Evolutionary conservation across 2,797 vertebrate genomes (phyloP).

Genomic region (Chloroceryle inda): DNA sequence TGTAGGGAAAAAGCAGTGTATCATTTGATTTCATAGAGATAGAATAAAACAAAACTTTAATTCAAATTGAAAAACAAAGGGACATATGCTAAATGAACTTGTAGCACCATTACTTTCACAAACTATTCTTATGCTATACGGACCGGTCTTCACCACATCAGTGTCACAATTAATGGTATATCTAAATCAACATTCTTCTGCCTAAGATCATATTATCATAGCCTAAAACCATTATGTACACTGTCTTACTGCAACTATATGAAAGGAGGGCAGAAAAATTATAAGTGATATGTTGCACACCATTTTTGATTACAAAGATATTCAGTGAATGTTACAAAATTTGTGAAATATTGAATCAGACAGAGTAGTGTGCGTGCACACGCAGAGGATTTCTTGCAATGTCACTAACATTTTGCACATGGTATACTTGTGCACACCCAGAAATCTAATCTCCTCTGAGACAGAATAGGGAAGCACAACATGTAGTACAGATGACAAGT

Average conservation of each 20-base stretch:
- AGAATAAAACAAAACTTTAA: background rate
- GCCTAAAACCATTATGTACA: background rate
- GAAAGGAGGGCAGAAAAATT: background rate
- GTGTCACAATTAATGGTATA: background rate
- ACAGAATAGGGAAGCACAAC: background rate
- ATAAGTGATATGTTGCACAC: background rate
- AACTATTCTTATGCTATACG: background rate
- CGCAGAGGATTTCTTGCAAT: background rate
- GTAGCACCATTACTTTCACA: background rate
- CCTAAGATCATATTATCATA: background rate
- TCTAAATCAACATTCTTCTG: background rate
- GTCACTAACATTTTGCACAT: background rate
- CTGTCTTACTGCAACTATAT: background rate
- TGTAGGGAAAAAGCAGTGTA: constrained; percentile 5
- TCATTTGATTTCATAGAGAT: constrained; percentile 3
- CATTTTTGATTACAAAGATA: background rate
- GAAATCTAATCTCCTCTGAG: background rate
- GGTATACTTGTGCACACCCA: background rate
- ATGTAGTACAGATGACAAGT: background rate
- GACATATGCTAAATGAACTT: background rate
- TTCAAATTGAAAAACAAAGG: background rate
- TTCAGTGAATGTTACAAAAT: background rate
- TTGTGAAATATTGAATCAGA: background rate
- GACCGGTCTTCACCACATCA: background rate
- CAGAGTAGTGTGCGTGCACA: background rate